Evolutionary conservation across 2,888 invertebrate genomes (phyloP), one percentile per base, ranked within the genome.

Genomic region (Nemotelus nigrinus): DNA sequence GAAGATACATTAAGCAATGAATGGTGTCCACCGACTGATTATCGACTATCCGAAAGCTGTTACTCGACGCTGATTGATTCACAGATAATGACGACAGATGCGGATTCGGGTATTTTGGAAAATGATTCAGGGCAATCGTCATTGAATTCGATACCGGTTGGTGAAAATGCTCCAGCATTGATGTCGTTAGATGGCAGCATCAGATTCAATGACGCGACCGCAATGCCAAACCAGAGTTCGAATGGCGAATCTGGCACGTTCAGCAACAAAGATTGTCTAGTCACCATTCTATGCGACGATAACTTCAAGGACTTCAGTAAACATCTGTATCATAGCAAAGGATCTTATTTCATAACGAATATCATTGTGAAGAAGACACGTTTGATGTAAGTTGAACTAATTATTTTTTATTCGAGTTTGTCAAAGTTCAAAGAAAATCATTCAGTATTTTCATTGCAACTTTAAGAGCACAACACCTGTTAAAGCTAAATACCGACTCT

Each of bases 51-150:
- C 53, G 70, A 70, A 3, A 70, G 70, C 44, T 70, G 70, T 41
- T 70, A 70, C 44, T 70, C 70, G 2, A 70, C 70, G 41, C 53
- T 70, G 70, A 43, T 70, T 7, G 74, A 74, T 47, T 60, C 63
- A 43, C 60, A 60, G 25, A 41, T 74, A 25, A 63, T 63, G 60
- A 41, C 70, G 41, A 70, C 70, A 41, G 74, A 74, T 47, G 60
- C 74, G 2, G 74, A 74, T 41, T 74, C 74, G n/a, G 74, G 74
- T n/a, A 74, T 74, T 41, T 60, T 74, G 48, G 74, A 74, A 39
- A 74, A 74, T 74, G 74, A 74, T 74, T 74, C 74, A 60, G 74
- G 74, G 41, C 74, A 74, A 74, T 74, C 74, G 8, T 74, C 74
- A 41, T 48, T 74, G 7, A 74, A 74, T 63, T 74, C 74, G 47